These are phyloP conservation scores for Saccopteryx leptura DNA, from an alignment of 2,113 vertebrate genomes.

Conservation along the genomic window DNA sequence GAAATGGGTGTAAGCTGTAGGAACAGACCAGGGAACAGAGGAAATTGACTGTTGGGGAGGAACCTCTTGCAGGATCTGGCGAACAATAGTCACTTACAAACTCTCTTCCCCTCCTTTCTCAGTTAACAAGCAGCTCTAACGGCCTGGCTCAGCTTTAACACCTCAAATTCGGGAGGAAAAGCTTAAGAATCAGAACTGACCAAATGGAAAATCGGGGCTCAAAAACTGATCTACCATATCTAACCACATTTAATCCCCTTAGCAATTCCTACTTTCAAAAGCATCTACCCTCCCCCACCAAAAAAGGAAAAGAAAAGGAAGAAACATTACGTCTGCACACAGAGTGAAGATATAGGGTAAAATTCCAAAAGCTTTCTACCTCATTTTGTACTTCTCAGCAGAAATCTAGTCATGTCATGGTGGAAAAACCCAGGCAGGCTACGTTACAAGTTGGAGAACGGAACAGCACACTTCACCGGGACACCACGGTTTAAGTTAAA, in stretches of 20 bases:
- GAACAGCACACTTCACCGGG: neutral
- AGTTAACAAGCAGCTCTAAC: neutral
- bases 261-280: conserved; percentile 24
- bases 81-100: conserved; percentile 62
- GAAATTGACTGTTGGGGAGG: conserved; percentile 63
- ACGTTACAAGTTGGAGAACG: neutral
- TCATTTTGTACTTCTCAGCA: neutral
- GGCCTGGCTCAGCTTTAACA: neutral
- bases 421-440: conserved; percentile 6
- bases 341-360: neutral
- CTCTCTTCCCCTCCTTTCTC: neutral
- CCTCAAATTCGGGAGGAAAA: neutral
- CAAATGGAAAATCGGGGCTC: neutral
- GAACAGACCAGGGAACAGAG: neutral
- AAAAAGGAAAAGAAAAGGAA: too few relatives aligned
- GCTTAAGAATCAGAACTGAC: neutral
- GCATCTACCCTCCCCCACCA: neutral
- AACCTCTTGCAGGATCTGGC: conserved; percentile 8
- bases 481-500: neutral
- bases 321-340: neutral
- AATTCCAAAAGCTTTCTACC: neutral
- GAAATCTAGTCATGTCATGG: neutral
- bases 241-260: neutral
- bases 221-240: neutral
- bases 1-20: conserved; percentile 42